Evolutionary conservation across 2,797 vertebrate genomes (phyloP).

Genomic region (Tenualosa ilisha): DNA sequence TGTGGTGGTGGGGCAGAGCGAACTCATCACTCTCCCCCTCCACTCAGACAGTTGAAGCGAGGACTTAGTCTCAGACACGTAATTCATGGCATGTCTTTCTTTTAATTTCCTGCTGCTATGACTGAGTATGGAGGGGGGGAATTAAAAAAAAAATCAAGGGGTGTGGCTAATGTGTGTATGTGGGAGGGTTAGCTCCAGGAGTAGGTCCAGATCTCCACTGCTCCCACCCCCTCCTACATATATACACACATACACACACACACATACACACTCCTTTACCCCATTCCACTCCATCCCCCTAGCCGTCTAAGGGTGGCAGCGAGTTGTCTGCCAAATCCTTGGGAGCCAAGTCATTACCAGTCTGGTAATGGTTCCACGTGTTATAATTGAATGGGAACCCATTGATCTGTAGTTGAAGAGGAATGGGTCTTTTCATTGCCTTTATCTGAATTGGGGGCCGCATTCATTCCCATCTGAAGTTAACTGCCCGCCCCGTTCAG

Average conservation of each 20-base stretch:
- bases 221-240: too few relatives aligned
- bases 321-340: slow-evolving; percentile 17
- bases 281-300: too few relatives aligned
- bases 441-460: slow-evolving; percentile 59
- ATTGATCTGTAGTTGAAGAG: slow-evolving; percentile 79
- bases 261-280: too few relatives aligned
- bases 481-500: slow-evolving; percentile 51
- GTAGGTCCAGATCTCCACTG: too few relatives aligned
- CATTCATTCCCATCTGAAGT: slow-evolving; percentile 69
- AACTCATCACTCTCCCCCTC: not conserved
- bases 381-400: slow-evolving; percentile 79
- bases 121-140: not conserved
- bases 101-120: slow-evolving; percentile 4
- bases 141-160: not conserved
- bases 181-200: too few relatives aligned
- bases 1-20: not conserved
- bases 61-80: not conserved
- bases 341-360: slow-evolving; percentile 69
- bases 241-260: too few relatives aligned
- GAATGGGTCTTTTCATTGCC: slow-evolving; percentile 77
- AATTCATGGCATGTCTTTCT: slow-evolving; percentile 3
- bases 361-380: slow-evolving; percentile 76
- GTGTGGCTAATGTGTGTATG: not conserved
- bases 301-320: not conserved
- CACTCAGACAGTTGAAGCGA: not conserved